Evolutionary conservation across 2,888 invertebrate genomes (phyloP).

Genomic region (Euplexia lucipara): DNA sequence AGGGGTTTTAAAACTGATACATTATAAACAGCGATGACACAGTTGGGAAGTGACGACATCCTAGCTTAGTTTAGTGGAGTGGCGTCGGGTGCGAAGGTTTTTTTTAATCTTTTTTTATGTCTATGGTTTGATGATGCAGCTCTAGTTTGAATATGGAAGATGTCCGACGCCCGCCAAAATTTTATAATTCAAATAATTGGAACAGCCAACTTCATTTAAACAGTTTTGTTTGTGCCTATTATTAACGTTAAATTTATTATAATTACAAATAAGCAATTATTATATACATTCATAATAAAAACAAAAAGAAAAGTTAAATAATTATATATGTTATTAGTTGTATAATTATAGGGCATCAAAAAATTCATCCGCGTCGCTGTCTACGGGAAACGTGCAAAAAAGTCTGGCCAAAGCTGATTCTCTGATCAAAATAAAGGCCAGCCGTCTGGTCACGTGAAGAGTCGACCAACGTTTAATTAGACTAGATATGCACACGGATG

Average conservation of each 20-base stretch:
- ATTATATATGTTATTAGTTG: too few relatives aligned
- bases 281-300: too few relatives aligned
- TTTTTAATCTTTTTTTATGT: slow-evolving; percentile 46
- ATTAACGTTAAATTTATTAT: too few relatives aligned
- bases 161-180: not conserved
- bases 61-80: slow-evolving; percentile 57
- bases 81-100: slow-evolving; percentile 43
- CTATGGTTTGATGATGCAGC: slow-evolving; percentile 39
- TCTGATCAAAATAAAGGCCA: too few relatives aligned
- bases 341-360: too few relatives aligned
- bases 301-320: too few relatives aligned
- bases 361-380: too few relatives aligned
- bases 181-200: not conserved
- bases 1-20: slow-evolving; percentile 68
- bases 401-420: too few relatives aligned
- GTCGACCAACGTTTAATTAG: not conserved
- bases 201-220: not conserved
- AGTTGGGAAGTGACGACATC: slow-evolving; percentile 62
- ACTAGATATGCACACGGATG: not conserved
- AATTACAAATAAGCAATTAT: too few relatives aligned
- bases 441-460: too few relatives aligned
- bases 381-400: too few relatives aligned
- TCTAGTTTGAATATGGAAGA: slow-evolving; percentile 22
- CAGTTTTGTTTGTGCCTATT: not conserved
- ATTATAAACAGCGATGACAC: slow-evolving; percentile 66